Percentiles rank a stretch among this genome's conserved stretches.
These are phyloP conservation scores for Pygmarrhopalites habei DNA, from an alignment of 1,140 invertebrate genomes.

Conservation along the genomic window DNA sequence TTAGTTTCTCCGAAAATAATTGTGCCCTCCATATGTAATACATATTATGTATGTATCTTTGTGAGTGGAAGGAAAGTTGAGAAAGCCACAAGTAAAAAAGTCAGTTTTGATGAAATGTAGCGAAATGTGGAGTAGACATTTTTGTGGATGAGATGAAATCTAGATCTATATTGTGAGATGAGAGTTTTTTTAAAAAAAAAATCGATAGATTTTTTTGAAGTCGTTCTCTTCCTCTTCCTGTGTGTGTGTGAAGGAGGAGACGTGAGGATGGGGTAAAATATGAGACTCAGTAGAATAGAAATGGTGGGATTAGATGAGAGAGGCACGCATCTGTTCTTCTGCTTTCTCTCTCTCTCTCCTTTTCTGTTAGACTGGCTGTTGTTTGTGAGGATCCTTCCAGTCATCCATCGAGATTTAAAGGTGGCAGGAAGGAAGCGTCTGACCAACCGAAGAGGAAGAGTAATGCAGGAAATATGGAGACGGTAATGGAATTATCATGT, in stretches of 20 bases:
- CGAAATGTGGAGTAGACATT: no score
- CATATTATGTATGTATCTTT: no score
- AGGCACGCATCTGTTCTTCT: neutral
- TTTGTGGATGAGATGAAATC: no score
- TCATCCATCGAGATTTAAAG: slow-evolving; percentile 22
- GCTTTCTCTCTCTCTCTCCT: neutral
- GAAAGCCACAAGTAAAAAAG: no score
- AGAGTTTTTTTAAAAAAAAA: neutral
- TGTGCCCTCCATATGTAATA: no score
- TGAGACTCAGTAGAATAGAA: neutral
- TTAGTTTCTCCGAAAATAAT: no score
- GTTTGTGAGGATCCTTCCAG: neutral
- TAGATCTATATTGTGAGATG: neutral
- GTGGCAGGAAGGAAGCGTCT: slow-evolving; percentile 21
- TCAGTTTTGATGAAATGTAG: no score
- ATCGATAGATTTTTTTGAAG: neutral
- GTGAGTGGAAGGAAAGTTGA: no score
- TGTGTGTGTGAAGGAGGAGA: neutral
- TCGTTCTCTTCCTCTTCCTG: no score
- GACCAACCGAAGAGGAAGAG: slow-evolving; percentile 20
- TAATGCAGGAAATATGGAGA: slow-evolving; percentile 26
- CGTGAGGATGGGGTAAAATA: neutral
- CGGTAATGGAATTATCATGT: slow-evolving; percentile 35
- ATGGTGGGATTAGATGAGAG: neutral
- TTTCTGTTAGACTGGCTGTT: neutral